A percentile compares a stretch with the other conserved stretches of the same genome.
These are phyloP conservation scores for Himalopsyche anomala DNA, from an alignment of 2,888 invertebrate genomes.

Conservation along the genomic window DNA sequence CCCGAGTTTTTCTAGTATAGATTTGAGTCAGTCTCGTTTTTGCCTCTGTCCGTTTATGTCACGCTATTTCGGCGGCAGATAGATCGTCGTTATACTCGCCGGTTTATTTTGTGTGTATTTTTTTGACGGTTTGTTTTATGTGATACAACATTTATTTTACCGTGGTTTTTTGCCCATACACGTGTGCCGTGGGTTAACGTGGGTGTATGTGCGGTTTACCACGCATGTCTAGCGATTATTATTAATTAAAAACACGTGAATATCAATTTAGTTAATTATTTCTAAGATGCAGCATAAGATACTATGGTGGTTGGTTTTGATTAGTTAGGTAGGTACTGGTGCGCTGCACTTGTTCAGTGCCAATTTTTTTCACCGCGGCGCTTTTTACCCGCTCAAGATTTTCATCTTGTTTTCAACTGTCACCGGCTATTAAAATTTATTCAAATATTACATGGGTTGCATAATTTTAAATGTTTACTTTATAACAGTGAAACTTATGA, in stretches of 20 bases:
- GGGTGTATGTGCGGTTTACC: slow-evolving; percentile 37
- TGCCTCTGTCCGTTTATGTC: slow-evolving; percentile 68
- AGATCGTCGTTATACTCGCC: slow-evolving; percentile 37
- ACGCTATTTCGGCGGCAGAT: slow-evolving; percentile 46
- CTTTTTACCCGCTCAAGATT: slow-evolving; percentile 29
- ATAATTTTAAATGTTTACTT: background rate
- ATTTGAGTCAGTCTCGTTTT: slow-evolving; percentile 79
- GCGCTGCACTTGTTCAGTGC: slow-evolving; percentile 34
- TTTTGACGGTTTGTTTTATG: slow-evolving; percentile 44
- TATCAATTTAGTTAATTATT: slow-evolving; percentile 24
- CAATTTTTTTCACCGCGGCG: slow-evolving; percentile 11
- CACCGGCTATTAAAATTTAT: slow-evolving; percentile 23
- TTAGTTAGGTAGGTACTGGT: background rate
- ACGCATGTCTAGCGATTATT: slow-evolving; percentile 28
- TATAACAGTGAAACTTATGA: too few species aligned
- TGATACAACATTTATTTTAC: slow-evolving; percentile 41
- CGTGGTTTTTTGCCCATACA: slow-evolving; percentile 43
- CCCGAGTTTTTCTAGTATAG: slow-evolving; percentile 77
- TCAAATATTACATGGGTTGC: background rate
- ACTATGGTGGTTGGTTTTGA: slow-evolving; percentile 28
- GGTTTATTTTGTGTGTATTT: slow-evolving; percentile 53
- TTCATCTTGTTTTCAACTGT: slow-evolving; percentile 18
- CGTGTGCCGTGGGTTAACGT: slow-evolving; percentile 41
- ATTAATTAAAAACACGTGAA: slow-evolving; percentile 30
- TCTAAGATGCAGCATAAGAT: background rate